A percentile compares a stretch with the other conserved stretches of the same genome.
Conservation (phyloP, 2,888 invertebrate species). For the Atrina japonica region DNA sequence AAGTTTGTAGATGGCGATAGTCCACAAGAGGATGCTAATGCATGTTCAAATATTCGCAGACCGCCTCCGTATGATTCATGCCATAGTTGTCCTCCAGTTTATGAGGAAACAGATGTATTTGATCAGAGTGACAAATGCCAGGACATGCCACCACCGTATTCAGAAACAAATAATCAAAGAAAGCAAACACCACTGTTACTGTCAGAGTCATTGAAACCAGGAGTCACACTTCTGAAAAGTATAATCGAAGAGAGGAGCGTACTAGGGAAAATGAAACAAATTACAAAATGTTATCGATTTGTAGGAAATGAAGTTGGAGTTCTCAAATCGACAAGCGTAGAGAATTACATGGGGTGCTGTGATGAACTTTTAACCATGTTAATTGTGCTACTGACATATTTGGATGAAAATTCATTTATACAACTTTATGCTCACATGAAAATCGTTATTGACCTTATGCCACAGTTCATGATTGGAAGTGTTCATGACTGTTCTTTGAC, state of each 20-base stretch:
- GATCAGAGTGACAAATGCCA: background rate
- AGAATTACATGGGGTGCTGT: slow-evolving; percentile 51
- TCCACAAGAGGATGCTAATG: too few relatives aligned
- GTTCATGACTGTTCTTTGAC: slow-evolving; percentile 72
- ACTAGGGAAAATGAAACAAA: slow-evolving; percentile 49
- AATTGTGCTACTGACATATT: slow-evolving; percentile 64
- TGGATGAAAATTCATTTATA: slow-evolving; percentile 51
- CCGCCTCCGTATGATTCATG: slow-evolving; percentile 12
- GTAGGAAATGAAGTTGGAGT: slow-evolving; percentile 46
- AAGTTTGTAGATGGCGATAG: too few relatives aligned
- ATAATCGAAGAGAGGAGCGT: slow-evolving; percentile 9
- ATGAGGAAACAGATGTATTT: background rate
- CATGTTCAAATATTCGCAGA: too few relatives aligned
- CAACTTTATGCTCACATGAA: slow-evolving; percentile 67
- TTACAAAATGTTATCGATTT: slow-evolving; percentile 54
- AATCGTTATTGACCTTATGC: slow-evolving; percentile 67
- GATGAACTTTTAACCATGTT: slow-evolving; percentile 68
- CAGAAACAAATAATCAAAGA: background rate
- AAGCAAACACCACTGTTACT: too few relatives aligned
- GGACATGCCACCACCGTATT: background rate
- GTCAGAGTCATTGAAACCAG: slow-evolving; percentile 6
- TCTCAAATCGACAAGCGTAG: slow-evolving; percentile 36
- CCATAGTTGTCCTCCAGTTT: background rate
- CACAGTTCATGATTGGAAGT: slow-evolving; percentile 68
- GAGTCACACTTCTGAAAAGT: background rate